These are phyloP conservation scores for Eremobia ochroleuca DNA, from an alignment of 2,888 invertebrate species.

Conservation along the genomic window DNA sequence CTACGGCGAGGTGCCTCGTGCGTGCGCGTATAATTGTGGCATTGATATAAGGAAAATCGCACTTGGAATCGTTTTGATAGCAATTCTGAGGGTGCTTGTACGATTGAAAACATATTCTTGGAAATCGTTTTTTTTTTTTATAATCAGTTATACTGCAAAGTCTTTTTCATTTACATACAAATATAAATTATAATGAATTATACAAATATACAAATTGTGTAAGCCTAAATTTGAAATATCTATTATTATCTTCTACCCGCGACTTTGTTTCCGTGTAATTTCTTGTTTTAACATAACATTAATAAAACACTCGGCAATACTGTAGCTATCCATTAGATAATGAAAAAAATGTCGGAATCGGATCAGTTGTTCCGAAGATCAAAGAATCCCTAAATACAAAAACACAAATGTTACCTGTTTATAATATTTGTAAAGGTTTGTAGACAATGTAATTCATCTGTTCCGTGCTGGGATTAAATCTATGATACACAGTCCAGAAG, in stretches of 20 bases:
- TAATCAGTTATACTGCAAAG: no score
- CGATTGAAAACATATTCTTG: not conserved
- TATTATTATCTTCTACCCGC: not conserved
- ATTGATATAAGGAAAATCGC: constrained; percentile 4
- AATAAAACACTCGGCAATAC: not conserved
- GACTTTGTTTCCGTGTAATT: not conserved
- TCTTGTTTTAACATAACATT: not conserved
- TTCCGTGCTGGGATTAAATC: not conserved
- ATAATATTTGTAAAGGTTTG: not conserved
- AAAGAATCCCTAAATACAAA: not conserved
- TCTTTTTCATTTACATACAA: not conserved
- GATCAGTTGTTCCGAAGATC: not conserved
- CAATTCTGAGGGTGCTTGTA: not conserved
- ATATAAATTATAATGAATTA: not conserved
- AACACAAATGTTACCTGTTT: not conserved
- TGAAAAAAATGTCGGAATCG: not conserved
- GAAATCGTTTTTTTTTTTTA: not conserved
- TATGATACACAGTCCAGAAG: not conserved
- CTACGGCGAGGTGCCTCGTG: not conserved
- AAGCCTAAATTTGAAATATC: not conserved
- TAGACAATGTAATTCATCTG: no score
- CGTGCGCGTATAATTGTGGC: not conserved
- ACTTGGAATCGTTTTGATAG: not conserved
- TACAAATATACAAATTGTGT: not conserved
- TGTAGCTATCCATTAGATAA: not conserved